Conservation (phyloP, 2,888 invertebrate genomes). For the Limulus polyphemus region DNA sequence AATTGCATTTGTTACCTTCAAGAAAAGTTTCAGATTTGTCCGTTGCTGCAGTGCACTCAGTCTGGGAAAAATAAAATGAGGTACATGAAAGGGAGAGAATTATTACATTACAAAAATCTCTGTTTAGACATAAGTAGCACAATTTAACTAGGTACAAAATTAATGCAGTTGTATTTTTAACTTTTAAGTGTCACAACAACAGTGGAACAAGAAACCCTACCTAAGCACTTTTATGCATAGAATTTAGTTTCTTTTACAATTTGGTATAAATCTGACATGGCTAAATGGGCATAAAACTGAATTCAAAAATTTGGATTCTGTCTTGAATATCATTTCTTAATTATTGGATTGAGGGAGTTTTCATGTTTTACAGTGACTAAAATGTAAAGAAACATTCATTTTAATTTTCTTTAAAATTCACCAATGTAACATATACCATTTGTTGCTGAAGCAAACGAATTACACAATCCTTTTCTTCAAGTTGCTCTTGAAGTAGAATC, state of each 20-base stretch:
- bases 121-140: not conserved
- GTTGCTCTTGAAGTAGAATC: conserved; percentile 48
- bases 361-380: no score
- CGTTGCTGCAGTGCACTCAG: conserved; percentile 14
- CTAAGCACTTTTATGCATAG: no score
- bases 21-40: conserved; percentile 4
- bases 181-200: no score
- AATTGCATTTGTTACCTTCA: conserved; percentile 6
- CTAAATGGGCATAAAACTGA: no score
- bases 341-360: no score
- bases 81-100: not conserved
- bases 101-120: not conserved
- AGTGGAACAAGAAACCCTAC: no score
- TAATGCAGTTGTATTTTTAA: no score
- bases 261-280: no score
- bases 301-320: no score
- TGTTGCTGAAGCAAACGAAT: conserved; percentile 66
- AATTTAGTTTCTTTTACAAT: no score
- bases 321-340: no score
- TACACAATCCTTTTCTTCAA: conserved; percentile 72
- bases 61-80: conserved; percentile 6
- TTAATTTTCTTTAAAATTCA: not conserved
- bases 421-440: conserved; percentile 39
- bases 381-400: no score
- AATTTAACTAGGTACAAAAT: not conserved